Base-by-base conservation (phyloP, 2,113 vertebrate species). In the Balaeniceps rex region DNA sequence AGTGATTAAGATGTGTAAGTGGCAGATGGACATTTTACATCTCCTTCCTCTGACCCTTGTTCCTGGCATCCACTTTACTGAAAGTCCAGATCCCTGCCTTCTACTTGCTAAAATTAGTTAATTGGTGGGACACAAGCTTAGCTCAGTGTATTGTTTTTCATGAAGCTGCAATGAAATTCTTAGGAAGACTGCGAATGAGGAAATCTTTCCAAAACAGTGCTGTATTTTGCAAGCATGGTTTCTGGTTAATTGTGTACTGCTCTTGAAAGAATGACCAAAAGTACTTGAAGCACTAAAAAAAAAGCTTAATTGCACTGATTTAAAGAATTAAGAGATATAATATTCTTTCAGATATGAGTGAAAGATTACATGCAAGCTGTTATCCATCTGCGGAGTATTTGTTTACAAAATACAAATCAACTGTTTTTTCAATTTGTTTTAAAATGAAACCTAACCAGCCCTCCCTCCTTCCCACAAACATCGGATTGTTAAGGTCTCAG, bases 21-120 rank as follows among this genome's bases (percentile, higher is more conserved):
- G 94, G 82, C 88, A 92, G 83, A 87, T 11, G 36, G 46, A 25
- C 29, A 1, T 46, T 86, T 90, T 79, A 34, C 51, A 51, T 75
- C 94, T 84, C 86, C 86, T 97, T 94, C 93, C 93, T 95, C 82
- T 93, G 94, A 76, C 94, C 65, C 81, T 76, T 89, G 71, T 61
- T 86, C 60, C 47, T 52, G 77, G 83, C 52, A 16, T n/a, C 61
- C 5, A 21, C 85, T 54, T 86, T 55, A 49, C 60, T 82, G 54
- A 71, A 88, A 88, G 54, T 72, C 87, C 77, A 63, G 64, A 7
- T 65, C 54, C 12, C 10, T 31, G 85, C 34, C 22, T 34, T 52
- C 26, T 31, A 1, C 22, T 52, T 15, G 23, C 66, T 57, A 29
- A 77, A 52, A 44, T 64, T 57, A 86, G 76, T 84, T 81, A n/a